Evolutionary conservation across 2,888 invertebrate species (phyloP), one percentile per base, ranked within the genome.

Genomic region (Tenthredo notha): DNA sequence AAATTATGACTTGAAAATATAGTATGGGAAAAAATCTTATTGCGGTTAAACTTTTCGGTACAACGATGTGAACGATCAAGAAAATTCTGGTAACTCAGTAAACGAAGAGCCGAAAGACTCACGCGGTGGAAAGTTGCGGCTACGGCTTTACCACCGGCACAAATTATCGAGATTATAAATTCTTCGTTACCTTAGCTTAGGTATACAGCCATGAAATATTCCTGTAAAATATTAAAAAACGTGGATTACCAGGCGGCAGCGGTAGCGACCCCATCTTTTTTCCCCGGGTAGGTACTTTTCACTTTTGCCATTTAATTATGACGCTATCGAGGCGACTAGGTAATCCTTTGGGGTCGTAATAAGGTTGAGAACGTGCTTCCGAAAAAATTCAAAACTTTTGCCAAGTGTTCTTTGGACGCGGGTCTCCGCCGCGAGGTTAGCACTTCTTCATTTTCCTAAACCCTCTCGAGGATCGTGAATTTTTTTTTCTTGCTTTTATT

Each of bases 321-420:
- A 74, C 74, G 74, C 74, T 74, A 77, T 77, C 54, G 50, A 37
- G 25, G 77, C 47, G 29, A 54, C 77, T 54, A 40, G 77, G 77
- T 77, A 77, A 77, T 74, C 74, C 74, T 74, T 74, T 74, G 74
- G 74, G 74, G 74, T 74, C 74, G 74, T 74, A 77, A 77, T 77
- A 54, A 54, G 77, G 77, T 77, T 54, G 50, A 77, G 33, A 77
- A 77, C 47, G 47, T 77, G 77, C 77, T 77, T 33, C 25, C n/a
- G 15, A 40, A 70, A 74, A 74, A 74, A 74, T 74, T 74, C 74
- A 40, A 74, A 74, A 74, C 74, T 74, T 74, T 54, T 74, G 43
- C 74, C 74, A 74, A 74, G 74, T 74, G 43, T 74, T 74, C 74
- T n/a, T 43, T 43, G 74, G 74, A 43, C 43, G 47, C 21, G 40